A percentile compares a stretch with the other conserved stretches of the same genome.
Conservation (phyloP, 2,888 invertebrate species). For the Conchocele bisecta region DNA sequence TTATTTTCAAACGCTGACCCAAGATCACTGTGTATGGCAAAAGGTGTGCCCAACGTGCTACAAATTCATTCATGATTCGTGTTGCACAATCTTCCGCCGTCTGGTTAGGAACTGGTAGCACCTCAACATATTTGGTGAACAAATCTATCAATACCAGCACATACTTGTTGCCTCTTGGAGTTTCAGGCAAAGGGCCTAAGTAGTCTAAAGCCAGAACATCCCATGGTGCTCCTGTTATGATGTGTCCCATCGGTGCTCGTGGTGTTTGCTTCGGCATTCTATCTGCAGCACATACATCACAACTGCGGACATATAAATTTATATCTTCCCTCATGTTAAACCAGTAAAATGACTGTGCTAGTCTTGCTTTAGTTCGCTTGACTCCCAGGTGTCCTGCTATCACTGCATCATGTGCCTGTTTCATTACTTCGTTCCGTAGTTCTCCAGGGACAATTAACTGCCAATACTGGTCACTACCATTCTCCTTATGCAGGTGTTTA, state of each 20-base stretch:
- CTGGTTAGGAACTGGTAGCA: constrained; percentile 28
- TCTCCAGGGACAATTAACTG: too few relatives aligned
- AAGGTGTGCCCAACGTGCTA: constrained; percentile 36
- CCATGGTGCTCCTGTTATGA: constrained; percentile 88
- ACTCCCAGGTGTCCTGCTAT: too few relatives aligned
- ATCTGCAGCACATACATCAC: too few relatives aligned
- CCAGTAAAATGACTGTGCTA: too few relatives aligned
- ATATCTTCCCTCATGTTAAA: too few relatives aligned
- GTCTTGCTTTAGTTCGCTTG: too few relatives aligned
- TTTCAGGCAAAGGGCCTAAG: constrained; percentile 40
- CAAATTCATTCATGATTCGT: constrained; percentile 22
- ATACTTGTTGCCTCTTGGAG: constrained; percentile 25
- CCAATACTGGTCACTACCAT: too few relatives aligned
- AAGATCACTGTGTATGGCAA: constrained; percentile 30
- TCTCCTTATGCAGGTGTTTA: too few relatives aligned
- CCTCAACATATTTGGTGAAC: constrained; percentile 39
- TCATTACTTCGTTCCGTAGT: too few relatives aligned
- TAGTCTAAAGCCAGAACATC: constrained; percentile 32
- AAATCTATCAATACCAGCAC: constrained; percentile 41
- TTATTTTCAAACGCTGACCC: constrained; percentile 22
- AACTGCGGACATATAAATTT: too few relatives aligned
- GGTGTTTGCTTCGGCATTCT: constrained; percentile 18
- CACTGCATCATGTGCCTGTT: too few relatives aligned
- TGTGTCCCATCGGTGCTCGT: constrained; percentile 84
- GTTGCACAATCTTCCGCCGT: constrained; percentile 35